Conservation (phyloP, 2,888 invertebrate species). For the Catotricha subobsoleta region DNA sequence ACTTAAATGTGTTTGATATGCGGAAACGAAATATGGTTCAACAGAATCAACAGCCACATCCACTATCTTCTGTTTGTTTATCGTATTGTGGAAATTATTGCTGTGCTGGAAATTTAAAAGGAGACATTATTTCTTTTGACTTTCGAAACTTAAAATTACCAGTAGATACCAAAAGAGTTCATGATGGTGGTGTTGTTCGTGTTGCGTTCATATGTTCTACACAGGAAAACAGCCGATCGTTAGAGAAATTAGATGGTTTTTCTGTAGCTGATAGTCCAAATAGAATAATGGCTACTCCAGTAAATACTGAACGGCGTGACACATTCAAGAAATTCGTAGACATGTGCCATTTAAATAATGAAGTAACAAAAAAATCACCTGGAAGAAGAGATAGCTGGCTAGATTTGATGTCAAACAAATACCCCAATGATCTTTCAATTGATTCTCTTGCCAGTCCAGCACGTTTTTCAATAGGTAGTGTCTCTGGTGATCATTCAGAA, state of each 20-base stretch:
- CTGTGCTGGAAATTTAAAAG: slow-evolving; percentile 26
- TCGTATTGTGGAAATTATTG: slow-evolving; percentile 26
- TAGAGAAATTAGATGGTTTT: background rate
- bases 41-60: slow-evolving; percentile 17
- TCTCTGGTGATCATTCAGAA: background rate
- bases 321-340: background rate
- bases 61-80: slow-evolving; percentile 18
- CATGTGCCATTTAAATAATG: background rate
- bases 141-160: slow-evolving; percentile 16
- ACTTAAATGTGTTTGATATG: slow-evolving; percentile 26
- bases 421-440: background rate
- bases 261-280: background rate
- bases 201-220: slow-evolving; percentile 2
- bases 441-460: background rate
- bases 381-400: background rate
- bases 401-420: background rate
- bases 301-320: background rate
- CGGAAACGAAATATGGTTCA: slow-evolving; percentile 20
- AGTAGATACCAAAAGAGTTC: slow-evolving; percentile 18
- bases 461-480: background rate
- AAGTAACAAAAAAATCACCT: background rate
- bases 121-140: slow-evolving; percentile 25
- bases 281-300: background rate
- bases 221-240: background rate
- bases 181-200: slow-evolving; percentile 14